phyloP scores from a whole-genome alignment of 2,113 vertebrate species.

The Heptranchias perlo region DNA sequence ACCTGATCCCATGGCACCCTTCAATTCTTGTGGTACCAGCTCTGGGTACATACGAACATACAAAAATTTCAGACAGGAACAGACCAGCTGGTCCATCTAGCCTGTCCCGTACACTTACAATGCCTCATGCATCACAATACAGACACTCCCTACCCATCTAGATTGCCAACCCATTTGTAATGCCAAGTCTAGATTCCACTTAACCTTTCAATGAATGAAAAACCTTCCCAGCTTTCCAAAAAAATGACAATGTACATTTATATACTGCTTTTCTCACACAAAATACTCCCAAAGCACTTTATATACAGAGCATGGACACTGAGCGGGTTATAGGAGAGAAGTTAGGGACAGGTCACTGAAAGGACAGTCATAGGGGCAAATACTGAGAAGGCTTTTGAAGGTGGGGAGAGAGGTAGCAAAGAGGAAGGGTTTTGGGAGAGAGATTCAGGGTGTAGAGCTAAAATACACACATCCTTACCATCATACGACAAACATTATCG shows the following conservation, averaged over 20 bases:
- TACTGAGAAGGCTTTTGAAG: background rate
- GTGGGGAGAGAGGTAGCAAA: background rate
- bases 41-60: background rate
- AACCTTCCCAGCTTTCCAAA: background rate
- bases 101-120: background rate
- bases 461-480: background rate
- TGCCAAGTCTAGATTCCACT: background rate
- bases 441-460: background rate
- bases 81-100: background rate
- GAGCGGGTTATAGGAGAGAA: background rate
- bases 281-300: background rate
- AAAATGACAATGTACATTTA: background rate
- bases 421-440: too few species aligned
- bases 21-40: background rate
- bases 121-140: background rate
- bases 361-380: background rate
- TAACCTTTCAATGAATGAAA: background rate
- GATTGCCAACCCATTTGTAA: background rate
- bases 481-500: background rate
- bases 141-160: background rate
- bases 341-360: background rate
- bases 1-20: background rate
- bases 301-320: background rate
- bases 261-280: background rate
- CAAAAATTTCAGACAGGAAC: background rate